Evolutionary conservation across 2,797 vertebrate species (phyloP), one percentile per base, ranked within the genome.

Genomic region (Protosalanx chinensis): DNA sequence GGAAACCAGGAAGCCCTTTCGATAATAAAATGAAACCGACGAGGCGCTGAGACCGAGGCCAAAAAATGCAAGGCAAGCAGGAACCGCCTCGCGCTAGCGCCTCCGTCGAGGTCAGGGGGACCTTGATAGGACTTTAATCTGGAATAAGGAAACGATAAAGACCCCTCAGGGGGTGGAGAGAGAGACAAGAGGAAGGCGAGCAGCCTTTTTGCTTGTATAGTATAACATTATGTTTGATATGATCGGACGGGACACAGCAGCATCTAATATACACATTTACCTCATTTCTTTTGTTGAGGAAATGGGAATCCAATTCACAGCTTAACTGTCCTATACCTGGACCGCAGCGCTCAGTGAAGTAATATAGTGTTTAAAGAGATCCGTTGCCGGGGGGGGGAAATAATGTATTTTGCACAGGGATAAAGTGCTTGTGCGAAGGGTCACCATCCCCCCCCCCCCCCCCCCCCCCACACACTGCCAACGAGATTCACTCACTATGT

Each of bases 11-110:
- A 88, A 87, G 84, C 83, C 85, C 87, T 89, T 89, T 89, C 84
- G 89, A 86, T 87, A 85, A 27, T 27, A 87, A 89, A 89, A 88
- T 85, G 80, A 85, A 90, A 86, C 79, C 64, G 88, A 88, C 88
- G 91, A 90, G 79, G 82, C 78, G 79, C 53, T 70, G 3, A 3
- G 82, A 79, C 68, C 30, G 27, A 13, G 84, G 81, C 85, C 6
- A n/a, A 82, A 82, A 89, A 92, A 89, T 85, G 88, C 89, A 89
- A 90, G 87, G 84, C 1, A 87, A 89, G 90, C 87, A 89, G 72
- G 74, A 81, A 69, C 75, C 18, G 70, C 83, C 80, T 86, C 87
- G 87, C 88, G 76, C 84, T 82, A 81, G 78, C 73, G 80, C 79
- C 82, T 88, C 84, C 84, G 79, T 80, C 81, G 81, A 85, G 87